phyloP scores from a whole-genome alignment of 53 echinoderm and acorn worm genomes.

The Paracentrotus lividus region DNA sequence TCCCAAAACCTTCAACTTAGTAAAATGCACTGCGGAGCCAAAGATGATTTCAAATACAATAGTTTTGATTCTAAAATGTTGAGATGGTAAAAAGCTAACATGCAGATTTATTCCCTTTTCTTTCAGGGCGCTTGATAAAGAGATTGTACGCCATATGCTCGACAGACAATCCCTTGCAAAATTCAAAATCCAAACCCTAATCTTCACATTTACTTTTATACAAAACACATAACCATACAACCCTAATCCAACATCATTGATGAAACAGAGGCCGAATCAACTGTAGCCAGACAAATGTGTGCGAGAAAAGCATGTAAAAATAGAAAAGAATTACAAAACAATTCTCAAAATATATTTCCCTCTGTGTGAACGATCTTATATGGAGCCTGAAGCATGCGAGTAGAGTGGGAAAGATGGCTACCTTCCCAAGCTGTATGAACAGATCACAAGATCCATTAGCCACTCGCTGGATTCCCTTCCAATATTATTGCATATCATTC shows the following conservation, averaged over 20 bases:
- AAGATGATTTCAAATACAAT: background rate
- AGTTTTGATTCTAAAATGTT: background rate
- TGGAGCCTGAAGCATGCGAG: background rate
- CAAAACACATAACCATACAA: too few relatives aligned
- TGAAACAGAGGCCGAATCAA: too few relatives aligned
- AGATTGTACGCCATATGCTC: too few relatives aligned
- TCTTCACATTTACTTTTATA: too few relatives aligned
- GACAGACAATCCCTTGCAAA: too few relatives aligned
- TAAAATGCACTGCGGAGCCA: background rate
- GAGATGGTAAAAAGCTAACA: background rate
- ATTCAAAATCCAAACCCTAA: too few relatives aligned
- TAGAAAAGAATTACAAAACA: background rate
- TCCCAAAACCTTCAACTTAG: background rate
- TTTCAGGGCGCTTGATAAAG: too few relatives aligned
- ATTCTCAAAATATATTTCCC: background rate
- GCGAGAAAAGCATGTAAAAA: background rate
- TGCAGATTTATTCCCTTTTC: background rate
- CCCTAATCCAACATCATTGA: too few relatives aligned
- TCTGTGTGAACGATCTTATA: background rate
- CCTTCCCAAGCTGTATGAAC: background rate
- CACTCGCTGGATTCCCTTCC: background rate
- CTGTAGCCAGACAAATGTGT: too few relatives aligned
- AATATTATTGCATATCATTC: constrained; percentile 18
- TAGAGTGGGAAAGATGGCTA: background rate
- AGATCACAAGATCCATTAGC: background rate